phyloP scores from a whole-genome alignment of 37 sponge, comb jelly and placozoan genomes.

The Haliclona indistincta region DNA sequence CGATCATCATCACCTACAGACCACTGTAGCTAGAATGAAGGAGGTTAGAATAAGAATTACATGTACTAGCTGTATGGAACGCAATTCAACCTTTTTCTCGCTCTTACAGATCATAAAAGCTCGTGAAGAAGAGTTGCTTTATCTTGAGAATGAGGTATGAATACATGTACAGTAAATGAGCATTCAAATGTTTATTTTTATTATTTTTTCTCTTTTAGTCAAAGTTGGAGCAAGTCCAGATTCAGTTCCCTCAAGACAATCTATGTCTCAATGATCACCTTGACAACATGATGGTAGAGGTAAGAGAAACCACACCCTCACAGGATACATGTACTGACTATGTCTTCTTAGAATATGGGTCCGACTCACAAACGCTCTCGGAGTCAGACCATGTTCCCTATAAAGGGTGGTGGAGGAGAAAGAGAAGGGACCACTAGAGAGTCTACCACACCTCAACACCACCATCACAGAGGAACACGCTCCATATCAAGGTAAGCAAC shows the following conservation, averaged over 20 bases:
- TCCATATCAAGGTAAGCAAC: too few species aligned
- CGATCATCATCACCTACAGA: slow-evolving; percentile 53
- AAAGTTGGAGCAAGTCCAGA: slow-evolving; percentile 62
- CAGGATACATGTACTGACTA: not conserved
- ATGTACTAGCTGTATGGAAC: too few species aligned
- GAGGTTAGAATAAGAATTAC: slow-evolving; percentile 17
- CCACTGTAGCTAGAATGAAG: slow-evolving; percentile 29
- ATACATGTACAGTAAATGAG: too few species aligned
- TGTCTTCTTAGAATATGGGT: too few species aligned
- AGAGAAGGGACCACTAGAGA: too few species aligned
- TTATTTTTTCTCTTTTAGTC: too few species aligned
- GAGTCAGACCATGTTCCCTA: too few species aligned
- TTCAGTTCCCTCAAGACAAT: slow-evolving; percentile 49
- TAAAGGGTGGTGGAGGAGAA: not conserved
- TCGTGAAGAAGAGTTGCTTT: slow-evolving; percentile 38
- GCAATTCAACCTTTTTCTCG: not conserved
- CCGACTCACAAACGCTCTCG: too few species aligned
- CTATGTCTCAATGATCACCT: slow-evolving; percentile 42
- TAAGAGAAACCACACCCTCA: slow-evolving; percentile 19
- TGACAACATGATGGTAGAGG: slow-evolving; percentile 53
- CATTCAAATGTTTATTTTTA: too few species aligned
- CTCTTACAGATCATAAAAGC: slow-evolving; percentile 51
- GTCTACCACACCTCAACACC: too few species aligned
- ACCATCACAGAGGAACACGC: too few species aligned
- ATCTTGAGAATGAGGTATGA: slow-evolving; percentile 64